Conservation (phyloP, 1,140 invertebrate species). For the Drosophila teissieri region DNA sequence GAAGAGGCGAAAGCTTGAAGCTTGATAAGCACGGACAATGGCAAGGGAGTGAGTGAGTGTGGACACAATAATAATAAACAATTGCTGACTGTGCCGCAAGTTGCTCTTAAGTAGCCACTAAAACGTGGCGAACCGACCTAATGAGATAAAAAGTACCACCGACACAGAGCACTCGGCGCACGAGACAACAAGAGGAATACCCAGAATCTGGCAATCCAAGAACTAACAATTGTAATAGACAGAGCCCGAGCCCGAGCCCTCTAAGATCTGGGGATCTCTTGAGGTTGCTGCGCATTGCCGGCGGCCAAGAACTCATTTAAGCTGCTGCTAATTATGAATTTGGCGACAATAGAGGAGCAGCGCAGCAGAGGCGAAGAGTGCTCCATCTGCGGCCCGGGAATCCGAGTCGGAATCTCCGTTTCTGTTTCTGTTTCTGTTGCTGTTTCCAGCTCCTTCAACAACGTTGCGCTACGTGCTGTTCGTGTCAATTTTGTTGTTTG, state of each 20-base stretch:
- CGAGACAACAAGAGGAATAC: constrained; percentile 40
- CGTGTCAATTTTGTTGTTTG: constrained; percentile 79
- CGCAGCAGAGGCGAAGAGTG: neutral
- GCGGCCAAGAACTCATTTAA: constrained; percentile 50
- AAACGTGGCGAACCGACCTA: constrained; percentile 61
- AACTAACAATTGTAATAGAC: constrained; percentile 58
- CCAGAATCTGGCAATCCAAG: constrained; percentile 45
- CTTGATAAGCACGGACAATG: constrained; percentile 63
- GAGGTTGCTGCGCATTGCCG: constrained; percentile 58
- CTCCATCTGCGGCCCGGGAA: constrained; percentile 24
- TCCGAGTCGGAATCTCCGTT: constrained; percentile 10
- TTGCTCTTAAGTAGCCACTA: constrained; percentile 61
- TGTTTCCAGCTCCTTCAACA: constrained; percentile 49
- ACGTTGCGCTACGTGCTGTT: constrained; percentile 74
- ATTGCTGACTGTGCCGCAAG: constrained; percentile 50
- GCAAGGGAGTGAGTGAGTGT: constrained; percentile 17
- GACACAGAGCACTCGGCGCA: constrained; percentile 1
- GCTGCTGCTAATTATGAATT: constrained; percentile 75
- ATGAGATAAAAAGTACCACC: constrained; percentile 60
- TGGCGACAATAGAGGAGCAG: constrained; percentile 59
- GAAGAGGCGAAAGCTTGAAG: constrained; percentile 28
- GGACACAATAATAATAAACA: constrained; percentile 64
- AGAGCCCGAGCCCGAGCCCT: constrained; percentile 28
- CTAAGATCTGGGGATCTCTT: constrained; percentile 29
- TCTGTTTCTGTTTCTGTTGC: constrained; percentile 25